Base-by-base conservation (phyloP, 2,113 vertebrate species). In the Scopus umbretta region DNA sequence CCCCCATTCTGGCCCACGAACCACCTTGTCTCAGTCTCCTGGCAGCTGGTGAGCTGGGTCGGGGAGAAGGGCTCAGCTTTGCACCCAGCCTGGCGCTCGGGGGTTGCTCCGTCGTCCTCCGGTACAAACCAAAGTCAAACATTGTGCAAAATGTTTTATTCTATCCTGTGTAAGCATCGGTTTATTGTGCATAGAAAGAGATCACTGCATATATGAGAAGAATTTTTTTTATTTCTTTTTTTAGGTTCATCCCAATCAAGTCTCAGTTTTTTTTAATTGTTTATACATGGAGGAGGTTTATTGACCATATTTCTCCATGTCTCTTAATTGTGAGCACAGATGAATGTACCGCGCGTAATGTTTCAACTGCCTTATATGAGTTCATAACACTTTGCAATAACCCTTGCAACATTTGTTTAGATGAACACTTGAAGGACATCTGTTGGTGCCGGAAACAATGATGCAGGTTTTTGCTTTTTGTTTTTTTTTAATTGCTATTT, bases 1-100 rank as follows among this genome's bases (percentile, higher is more conserved):
- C 8, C 7, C 9, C 2, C 0, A 1, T 26, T 8, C 16, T 30
- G 65, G 58, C 19, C 27, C 4, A 16, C 30, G 36, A 40, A 9
- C 10, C 11, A 10, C 70, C 13, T 43, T 22, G 17, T 26, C 53
- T 47, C 2, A 0, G 38, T 13, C 20, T 53, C 34, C 53, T 32
- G 40, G 59, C 42, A 45, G 55, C 19, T 0, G 1, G 11, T 16
- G 80, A 66, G 59, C 21, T 20, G 19, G n/a, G 23, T 4, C 3
- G 2, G 8, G 34, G 29, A 8, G 53, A 73, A n/a, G n/a, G 30
- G 32, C 34, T 59, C n/a, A 19, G n/a, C 59, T 42, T 32, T 9
- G 23, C 19, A 16, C 21, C n/a, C 45, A 32, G 25, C n/a, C 16
- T 30, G 23, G 10, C 6, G 1, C 12, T 18, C 0, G 4, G 27